Evolutionary conservation across 2,113 vertebrate genomes (phyloP).

Genomic region (Lophochroa leadbeateri): DNA sequence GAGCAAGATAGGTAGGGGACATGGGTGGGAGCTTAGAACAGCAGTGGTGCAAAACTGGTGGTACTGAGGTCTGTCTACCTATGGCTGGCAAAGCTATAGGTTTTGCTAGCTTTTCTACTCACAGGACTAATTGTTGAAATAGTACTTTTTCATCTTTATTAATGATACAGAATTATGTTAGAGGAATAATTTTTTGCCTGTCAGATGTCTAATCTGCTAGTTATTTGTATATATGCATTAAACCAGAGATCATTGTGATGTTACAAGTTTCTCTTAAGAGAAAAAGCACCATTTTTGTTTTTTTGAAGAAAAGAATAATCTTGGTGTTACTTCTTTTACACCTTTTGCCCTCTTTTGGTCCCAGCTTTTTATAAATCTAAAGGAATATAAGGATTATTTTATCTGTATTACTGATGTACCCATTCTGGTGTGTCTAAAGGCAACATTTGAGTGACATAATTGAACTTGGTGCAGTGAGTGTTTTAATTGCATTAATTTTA

Average conservation of each 20-base stretch:
- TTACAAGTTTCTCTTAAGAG: background rate
- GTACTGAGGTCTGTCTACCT: background rate
- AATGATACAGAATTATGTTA: background rate
- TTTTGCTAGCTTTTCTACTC: background rate
- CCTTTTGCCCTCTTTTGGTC: background rate
- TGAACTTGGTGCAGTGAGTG: constrained; percentile 30
- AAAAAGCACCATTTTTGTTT: background rate
- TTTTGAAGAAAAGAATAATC: background rate
- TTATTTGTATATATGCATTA: background rate
- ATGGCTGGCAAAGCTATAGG: background rate
- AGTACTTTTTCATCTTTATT: background rate
- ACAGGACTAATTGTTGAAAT: background rate
- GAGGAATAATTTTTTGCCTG: background rate
- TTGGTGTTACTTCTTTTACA: background rate
- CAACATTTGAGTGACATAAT: constrained; percentile 50
- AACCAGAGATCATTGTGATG: background rate
- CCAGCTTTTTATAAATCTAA: constrained; percentile 6
- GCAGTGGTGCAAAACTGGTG: background rate
- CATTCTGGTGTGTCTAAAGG: constrained; percentile 27
- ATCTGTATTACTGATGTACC: background rate
- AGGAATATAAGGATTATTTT: background rate
- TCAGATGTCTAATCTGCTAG: background rate
- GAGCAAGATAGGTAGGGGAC: fast-evolving
- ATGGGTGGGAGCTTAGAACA: background rate
- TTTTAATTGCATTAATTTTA: constrained; percentile 73